phyloP scores from a whole-genome alignment of 2,113 vertebrate genomes.

The Sisor rabdophorus region DNA sequence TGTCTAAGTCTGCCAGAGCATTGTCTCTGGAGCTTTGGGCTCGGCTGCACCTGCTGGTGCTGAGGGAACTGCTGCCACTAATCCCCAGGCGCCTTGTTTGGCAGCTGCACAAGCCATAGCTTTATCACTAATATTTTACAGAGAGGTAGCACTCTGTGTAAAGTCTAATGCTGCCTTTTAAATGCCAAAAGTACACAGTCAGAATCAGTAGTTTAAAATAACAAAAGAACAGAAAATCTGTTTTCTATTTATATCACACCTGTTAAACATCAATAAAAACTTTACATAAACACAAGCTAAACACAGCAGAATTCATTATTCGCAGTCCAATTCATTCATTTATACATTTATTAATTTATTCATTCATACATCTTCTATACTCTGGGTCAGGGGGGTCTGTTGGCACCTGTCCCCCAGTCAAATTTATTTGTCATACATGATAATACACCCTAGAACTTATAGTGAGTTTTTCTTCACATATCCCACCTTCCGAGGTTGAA shows the following conservation, averaged over 20 bases:
- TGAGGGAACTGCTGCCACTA: constrained; percentile 34
- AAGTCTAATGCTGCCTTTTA: constrained; percentile 25
- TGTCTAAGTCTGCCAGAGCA: constrained; percentile 38
- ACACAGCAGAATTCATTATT: not conserved
- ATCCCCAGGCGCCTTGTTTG: constrained; percentile 38
- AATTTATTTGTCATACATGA: no score
- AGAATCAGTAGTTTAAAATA: not conserved
- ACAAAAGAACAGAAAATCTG: constrained; percentile 3
- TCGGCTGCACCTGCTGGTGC: constrained; percentile 36
- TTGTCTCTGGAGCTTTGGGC: constrained; percentile 41
- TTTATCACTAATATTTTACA: constrained; percentile 39
- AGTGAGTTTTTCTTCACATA: no score
- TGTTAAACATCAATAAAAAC: not conserved
- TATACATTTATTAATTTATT: no score
- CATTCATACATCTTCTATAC: no score
- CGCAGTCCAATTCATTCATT: not conserved
- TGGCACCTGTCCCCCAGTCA: no score
- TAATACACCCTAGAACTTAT: no score
- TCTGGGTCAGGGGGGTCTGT: no score
- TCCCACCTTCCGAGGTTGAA: no score
- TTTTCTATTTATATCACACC: not conserved
- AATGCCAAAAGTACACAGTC: constrained; percentile 17
- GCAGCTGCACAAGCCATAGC: constrained; percentile 21
- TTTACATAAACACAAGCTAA: not conserved
- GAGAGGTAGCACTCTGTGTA: constrained; percentile 23